A percentile compares a stretch with the other conserved stretches of the same genome.
Conservation (phyloP, 2,113 vertebrate genomes). For the Alosa alosa region DNA sequence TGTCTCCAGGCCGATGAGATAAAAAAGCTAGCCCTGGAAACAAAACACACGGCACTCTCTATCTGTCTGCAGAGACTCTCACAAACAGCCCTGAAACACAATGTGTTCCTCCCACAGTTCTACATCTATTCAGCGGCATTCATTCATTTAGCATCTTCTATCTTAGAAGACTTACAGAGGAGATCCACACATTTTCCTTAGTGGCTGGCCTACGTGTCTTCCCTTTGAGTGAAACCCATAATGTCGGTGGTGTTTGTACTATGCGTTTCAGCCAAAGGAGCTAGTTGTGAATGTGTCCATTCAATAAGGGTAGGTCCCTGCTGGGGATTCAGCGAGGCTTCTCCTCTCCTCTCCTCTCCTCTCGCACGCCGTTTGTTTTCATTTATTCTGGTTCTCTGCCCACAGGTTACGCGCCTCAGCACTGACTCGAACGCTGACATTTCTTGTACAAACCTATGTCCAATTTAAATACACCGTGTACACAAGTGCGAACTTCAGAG, state of each 20-base stretch:
- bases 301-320: background rate
- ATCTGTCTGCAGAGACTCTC: background rate
- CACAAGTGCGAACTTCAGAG: slow-evolving; percentile 21
- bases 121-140: background rate
- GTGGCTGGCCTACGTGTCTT: no score
- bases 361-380: slow-evolving; percentile 14
- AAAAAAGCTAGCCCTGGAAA: background rate
- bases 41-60: background rate
- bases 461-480: slow-evolving; percentile 41
- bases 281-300: background rate
- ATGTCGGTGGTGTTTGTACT: background rate
- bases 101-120: background rate
- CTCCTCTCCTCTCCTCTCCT: background rate
- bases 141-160: no score
- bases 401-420: background rate
- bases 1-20: background rate
- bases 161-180: no score
- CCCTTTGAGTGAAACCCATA: background rate
- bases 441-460: slow-evolving; percentile 40
- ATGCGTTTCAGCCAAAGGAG: background rate
- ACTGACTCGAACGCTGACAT: slow-evolving; percentile 35
- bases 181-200: no score
- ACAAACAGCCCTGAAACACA: background rate
- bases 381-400: slow-evolving; percentile 22
- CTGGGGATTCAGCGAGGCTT: background rate